Percentiles rank a stretch among this genome's conserved stretches.
Conservation (phyloP, 2,797 vertebrate species). For the Ctenochaetus hawaiiensis region DNA sequence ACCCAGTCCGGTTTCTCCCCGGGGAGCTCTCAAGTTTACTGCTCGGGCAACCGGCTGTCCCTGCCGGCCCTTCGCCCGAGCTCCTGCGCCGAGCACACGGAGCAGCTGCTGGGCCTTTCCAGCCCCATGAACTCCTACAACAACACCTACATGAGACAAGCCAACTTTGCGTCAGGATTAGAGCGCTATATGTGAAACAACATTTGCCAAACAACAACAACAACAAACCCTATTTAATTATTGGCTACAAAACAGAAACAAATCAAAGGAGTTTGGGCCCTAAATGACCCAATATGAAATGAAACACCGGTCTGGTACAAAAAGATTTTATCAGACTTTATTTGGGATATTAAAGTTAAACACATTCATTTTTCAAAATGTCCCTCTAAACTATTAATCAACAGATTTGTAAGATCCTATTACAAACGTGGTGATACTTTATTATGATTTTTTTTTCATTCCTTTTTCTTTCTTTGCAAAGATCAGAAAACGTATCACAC, state of each 20-base stretch:
- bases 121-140: constrained; percentile 87
- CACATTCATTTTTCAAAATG: neutral
- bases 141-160: constrained; percentile 91
- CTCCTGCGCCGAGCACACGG: constrained; percentile 88
- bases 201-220: neutral
- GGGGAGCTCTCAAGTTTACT: constrained; percentile 88
- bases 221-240: neutral
- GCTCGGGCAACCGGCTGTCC: constrained; percentile 85
- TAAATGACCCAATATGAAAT: neutral
- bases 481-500: constrained; percentile 5
- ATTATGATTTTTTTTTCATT: neutral
- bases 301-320: neutral
- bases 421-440: constrained; percentile 3
- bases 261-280: neutral
- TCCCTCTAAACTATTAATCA: neutral
- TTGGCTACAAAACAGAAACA: neutral
- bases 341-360: neutral
- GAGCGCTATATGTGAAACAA: constrained; percentile 92
- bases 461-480: neutral
- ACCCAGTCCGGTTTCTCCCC: constrained; percentile 88
- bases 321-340: neutral
- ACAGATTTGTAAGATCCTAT: neutral
- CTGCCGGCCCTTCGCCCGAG: constrained; percentile 85
- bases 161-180: constrained; percentile 89
- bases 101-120: constrained; percentile 89